Conservation (phyloP, 2,888 invertebrate genomes). For the Nomada fabriciana region DNA sequence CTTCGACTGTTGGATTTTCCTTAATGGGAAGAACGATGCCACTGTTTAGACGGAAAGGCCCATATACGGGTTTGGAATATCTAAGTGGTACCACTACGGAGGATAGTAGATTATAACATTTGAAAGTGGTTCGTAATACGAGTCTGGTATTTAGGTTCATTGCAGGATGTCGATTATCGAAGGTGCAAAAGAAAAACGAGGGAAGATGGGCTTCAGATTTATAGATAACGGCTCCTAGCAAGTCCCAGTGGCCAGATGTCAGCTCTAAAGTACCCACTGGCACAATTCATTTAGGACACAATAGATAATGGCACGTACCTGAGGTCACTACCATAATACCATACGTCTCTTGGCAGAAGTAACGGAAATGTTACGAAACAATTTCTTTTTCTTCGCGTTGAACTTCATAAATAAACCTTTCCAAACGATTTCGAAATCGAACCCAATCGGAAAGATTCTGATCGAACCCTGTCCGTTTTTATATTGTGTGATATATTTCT, state of each 20-base stretch:
- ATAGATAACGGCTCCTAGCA: constrained; percentile 30
- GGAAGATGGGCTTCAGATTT: constrained; percentile 15
- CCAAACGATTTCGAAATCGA: neutral
- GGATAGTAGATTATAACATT: constrained; percentile 13
- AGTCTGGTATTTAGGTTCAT: constrained; percentile 34
- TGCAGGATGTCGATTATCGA: constrained; percentile 37
- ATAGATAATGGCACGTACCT: constrained; percentile 13
- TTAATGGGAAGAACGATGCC: neutral
- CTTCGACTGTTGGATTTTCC: neutral
- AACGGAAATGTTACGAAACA: constrained; percentile 4
- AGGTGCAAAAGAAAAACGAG: constrained; percentile 2
- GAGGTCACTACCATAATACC: neutral
- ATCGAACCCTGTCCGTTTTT: neutral
- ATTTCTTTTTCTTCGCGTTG: no score
- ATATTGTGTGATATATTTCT: constrained; percentile 13
- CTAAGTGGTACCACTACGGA: neutral
- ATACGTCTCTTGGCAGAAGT: neutral
- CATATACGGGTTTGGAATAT: neutral
- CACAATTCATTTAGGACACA: constrained; percentile 29
- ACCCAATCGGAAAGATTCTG: neutral
- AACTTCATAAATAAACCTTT: neutral
- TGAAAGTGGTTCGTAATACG: constrained; percentile 21
- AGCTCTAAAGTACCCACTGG: constrained; percentile 11
- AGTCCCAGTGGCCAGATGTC: neutral
- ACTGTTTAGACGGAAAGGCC: neutral